Percentiles rank a stretch among this genome's conserved stretches.
Conservation (phyloP, 2,797 vertebrate species). For the Muscicapa comitata region DNA sequence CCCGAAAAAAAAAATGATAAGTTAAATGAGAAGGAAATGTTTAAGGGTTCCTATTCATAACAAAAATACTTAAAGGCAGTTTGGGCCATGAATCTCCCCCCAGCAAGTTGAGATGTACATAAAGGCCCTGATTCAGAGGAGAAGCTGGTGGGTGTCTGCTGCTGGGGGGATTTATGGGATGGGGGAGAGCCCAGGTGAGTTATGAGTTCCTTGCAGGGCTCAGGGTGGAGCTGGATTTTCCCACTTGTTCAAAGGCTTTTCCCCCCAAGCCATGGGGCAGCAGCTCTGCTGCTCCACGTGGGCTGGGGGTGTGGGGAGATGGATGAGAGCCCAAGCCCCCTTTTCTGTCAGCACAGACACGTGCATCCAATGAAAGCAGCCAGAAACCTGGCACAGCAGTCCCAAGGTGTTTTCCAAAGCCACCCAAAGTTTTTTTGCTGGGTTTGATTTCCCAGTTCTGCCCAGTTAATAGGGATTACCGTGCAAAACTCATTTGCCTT, state of each 20-base stretch:
- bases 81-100: slow-evolving; percentile 50
- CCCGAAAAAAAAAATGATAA: slow-evolving; percentile 26
- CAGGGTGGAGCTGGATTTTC: neutral
- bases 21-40: slow-evolving; percentile 69
- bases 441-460: slow-evolving; percentile 54
- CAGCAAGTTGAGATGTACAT: neutral
- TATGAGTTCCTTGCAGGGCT: slow-evolving; percentile 59
- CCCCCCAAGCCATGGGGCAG: neutral
- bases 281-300: neutral
- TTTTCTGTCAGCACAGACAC: neutral
- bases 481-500: slow-evolving; percentile 38
- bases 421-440: slow-evolving; percentile 39
- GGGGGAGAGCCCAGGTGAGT: slow-evolving; percentile 39
- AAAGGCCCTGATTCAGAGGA: slow-evolving; percentile 63
- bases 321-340: neutral
- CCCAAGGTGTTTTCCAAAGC: slow-evolving; percentile 42
- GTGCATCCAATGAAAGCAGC: slow-evolving; percentile 17
- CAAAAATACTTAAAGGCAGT: slow-evolving; percentile 50
- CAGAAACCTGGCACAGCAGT: neutral
- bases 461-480: slow-evolving; percentile 61
- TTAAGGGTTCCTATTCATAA: slow-evolving; percentile 70
- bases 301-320: neutral
- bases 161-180: neutral
- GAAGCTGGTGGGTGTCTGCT: neutral
- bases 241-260: neutral